phyloP scores from a whole-genome alignment of 1,140 invertebrate species.

The Meloidogyne hapla region DNA sequence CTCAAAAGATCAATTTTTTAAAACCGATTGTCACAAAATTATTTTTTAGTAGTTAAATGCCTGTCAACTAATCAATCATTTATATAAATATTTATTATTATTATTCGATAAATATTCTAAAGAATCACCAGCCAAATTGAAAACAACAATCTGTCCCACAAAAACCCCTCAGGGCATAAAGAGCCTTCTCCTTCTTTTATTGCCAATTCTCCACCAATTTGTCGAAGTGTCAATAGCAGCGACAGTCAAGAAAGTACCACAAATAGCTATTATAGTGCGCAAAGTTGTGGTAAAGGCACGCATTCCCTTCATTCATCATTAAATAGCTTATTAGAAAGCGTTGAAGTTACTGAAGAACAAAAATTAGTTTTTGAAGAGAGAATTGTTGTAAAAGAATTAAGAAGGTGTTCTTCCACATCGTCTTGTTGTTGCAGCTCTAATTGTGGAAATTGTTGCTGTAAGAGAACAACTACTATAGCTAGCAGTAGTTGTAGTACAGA shows the following conservation, averaged over 20 bases:
- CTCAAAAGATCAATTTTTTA: too few relatives aligned
- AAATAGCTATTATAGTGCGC: conserved; percentile 17
- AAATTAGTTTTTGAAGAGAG: background rate
- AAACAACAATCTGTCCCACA: conserved; percentile 6
- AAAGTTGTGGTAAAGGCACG: conserved; percentile 15
- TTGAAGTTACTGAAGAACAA: background rate
- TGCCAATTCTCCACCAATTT: background rate
- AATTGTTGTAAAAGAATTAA: background rate
- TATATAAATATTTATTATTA: background rate
- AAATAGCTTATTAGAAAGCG: background rate
- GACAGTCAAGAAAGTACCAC: background rate
- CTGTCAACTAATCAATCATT: conserved; percentile 1
- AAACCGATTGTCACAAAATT: too few relatives aligned
- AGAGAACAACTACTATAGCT: background rate
- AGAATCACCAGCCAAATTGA: background rate
- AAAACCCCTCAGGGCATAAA: background rate
- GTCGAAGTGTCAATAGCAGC: conserved; percentile 10
- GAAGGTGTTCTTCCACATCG: background rate
- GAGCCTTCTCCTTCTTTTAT: background rate
- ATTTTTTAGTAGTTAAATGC: background rate
- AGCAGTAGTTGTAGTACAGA: conserved; percentile 1
- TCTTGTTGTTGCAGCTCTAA: background rate
- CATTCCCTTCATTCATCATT: background rate
- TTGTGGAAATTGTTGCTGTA: background rate
- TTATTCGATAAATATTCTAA: background rate